Percentiles rank a stretch among this genome's conserved stretches.
These are phyloP conservation scores for Hydrozoanthus tunicans DNA, from an alignment of 64 coral and sea anemone genomes.

Conservation along the genomic window DNA sequence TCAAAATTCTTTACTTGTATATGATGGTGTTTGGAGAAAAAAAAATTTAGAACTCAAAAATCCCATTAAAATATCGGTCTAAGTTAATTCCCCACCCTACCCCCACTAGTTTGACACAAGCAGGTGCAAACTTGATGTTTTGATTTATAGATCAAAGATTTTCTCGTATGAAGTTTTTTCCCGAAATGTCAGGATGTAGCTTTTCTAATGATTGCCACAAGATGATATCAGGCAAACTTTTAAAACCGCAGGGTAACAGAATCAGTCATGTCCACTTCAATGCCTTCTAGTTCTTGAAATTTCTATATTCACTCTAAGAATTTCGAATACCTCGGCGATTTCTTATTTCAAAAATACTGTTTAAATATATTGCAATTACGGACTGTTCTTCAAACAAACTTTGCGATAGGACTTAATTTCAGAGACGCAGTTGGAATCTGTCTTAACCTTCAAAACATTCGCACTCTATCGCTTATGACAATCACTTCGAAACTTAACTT, in stretches of 20 bases:
- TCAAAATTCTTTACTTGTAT: no score
- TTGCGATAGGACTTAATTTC: background rate
- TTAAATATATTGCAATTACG: background rate
- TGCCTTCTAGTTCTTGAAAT: background rate
- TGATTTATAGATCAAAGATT: slow-evolving; percentile 39
- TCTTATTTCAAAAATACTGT: background rate
- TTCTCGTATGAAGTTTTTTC: slow-evolving; percentile 48
- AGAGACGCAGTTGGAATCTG: background rate
- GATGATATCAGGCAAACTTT: slow-evolving; percentile 3
- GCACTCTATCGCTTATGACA: no score
- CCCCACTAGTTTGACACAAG: background rate
- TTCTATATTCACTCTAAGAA: background rate
- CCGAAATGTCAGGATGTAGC: slow-evolving; percentile 29
- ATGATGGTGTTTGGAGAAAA: no score
- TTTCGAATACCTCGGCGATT: no score
- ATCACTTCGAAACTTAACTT: no score
- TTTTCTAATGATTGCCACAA: slow-evolving; percentile 16
- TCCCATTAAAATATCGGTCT: no score
- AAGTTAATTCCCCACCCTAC: background rate
- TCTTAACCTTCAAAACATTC: no score
- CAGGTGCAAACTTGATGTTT: slow-evolving; percentile 48
- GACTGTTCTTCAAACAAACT: background rate
- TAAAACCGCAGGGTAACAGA: slow-evolving; percentile 25
- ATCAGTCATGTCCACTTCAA: background rate
- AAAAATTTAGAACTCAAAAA: no score